Base-by-base conservation (phyloP, 2,888 invertebrate species). In the Pandemis heparana region DNA sequence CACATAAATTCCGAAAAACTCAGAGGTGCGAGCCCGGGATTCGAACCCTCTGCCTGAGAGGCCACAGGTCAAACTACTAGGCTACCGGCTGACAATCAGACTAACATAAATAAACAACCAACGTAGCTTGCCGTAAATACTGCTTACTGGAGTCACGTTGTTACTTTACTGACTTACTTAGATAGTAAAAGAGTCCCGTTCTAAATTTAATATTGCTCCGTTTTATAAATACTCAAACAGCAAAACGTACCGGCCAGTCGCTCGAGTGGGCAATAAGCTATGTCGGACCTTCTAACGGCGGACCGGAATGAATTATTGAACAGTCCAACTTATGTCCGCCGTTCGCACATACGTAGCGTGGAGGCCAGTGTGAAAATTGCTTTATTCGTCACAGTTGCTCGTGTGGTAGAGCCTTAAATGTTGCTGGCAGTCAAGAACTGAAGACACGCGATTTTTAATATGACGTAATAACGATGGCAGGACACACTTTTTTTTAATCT, bases 261-360 rank as follows among this genome's bases (percentile, higher is more conserved):
- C 75, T 68, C 56, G 68, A 75, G 75, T 72, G 74, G 63, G 74
- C 77, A 78, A 78, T 78, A 78, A 77, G 78, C 77, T 75, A 69
- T 74, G 70, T 77, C 76, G 78, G 78, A 76, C 75, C 77, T 79
- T 77, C 76, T 76, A 75, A 76, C 78, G 77, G 76, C 75, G 71
- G 76, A 41, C 53, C 23, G 16, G 70, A 75, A 82, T 85, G 86
- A 85, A 85, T 85, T 83, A 85, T 85, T 83, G 80, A 83, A 79
- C 78, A 81, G 78, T 72, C 70, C 71, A 63, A 67, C 62, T 38
- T 62, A 39, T 56, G 23, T 51, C 41, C 16, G 51, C 67, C 67
- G 63, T 68, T 72, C 23, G 62, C 72, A 67, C 72, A 67, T 53
- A 51, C 46, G 46, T 43, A 23, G 61, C 16, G 41, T 46, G 48